Evolutionary conservation across 2,113 vertebrate genomes (phyloP).

Genomic region (Deroptyus accipitrinus): DNA sequence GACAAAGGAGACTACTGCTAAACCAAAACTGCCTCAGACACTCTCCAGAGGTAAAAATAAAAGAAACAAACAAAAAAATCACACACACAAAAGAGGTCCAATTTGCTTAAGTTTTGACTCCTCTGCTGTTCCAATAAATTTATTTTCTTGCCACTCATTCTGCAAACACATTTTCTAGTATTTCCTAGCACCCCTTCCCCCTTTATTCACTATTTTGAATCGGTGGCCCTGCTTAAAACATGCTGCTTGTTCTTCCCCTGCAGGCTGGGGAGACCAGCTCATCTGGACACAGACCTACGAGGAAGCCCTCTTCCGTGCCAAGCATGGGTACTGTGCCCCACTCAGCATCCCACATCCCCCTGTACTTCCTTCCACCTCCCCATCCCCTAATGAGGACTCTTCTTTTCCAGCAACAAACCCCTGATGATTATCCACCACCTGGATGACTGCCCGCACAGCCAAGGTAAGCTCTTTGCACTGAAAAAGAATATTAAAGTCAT

Average conservation of each 20-base stretch:
- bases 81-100: background rate
- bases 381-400: background rate
- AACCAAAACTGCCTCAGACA: slow-evolving; percentile 83
- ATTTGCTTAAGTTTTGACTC: background rate
- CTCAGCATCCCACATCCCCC: fast-evolving
- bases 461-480: slow-evolving; percentile 70
- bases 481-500: background rate
- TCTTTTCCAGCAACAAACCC: slow-evolving; percentile 86
- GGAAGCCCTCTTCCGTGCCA: slow-evolving; percentile 88
- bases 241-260: background rate
- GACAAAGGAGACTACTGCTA: slow-evolving; percentile 53
- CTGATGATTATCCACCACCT: slow-evolving; percentile 93
- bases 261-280: slow-evolving; percentile 95
- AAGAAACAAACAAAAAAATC: background rate
- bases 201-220: background rate
- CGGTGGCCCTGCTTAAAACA: background rate
- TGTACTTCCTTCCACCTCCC: fast-evolving
- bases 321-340: slow-evolving; percentile 70
- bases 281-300: slow-evolving; percentile 96
- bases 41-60: slow-evolving; percentile 89
- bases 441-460: slow-evolving; percentile 91
- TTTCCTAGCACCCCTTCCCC: background rate
- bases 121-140: background rate
- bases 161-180: background rate
- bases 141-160: background rate